phyloP scores from a whole-genome alignment of 2,888 invertebrate species.

The Oconnorella tubifera region DNA sequence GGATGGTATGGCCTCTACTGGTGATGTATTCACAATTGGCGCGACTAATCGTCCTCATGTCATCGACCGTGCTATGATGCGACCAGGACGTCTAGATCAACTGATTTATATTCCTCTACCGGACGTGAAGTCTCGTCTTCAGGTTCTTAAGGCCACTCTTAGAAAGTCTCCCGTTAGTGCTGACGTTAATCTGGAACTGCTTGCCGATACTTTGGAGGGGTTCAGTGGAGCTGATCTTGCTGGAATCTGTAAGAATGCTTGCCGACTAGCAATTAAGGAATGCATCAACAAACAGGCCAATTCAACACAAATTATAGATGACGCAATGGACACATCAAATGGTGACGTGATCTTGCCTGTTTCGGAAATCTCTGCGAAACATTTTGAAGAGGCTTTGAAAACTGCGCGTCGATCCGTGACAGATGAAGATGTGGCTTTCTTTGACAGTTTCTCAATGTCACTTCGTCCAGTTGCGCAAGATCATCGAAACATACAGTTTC shows the following conservation, averaged over 20 bases:
- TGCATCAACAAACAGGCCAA: conserved; percentile 81
- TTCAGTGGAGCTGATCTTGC: conserved; percentile 99
- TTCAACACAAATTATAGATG: too few relatives aligned
- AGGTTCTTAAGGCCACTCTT: conserved; percentile 90
- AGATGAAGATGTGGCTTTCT: too few relatives aligned
- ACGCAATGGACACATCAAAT: too few relatives aligned
- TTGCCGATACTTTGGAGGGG: conserved; percentile 74
- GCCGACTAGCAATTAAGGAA: conserved; percentile 97
- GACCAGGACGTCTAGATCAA: conserved; percentile 98
- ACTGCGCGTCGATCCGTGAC: too few relatives aligned
- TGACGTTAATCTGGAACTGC: conserved; percentile 78
- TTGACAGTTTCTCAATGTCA: too few relatives aligned
- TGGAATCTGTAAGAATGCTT: conserved; percentile 98
- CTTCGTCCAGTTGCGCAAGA: too few relatives aligned
- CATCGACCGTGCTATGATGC: conserved; percentile 96
- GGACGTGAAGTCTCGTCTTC: conserved; percentile 94
- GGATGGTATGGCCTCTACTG: conserved; percentile 99
- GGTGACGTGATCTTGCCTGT: too few relatives aligned
- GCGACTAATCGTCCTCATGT: conserved; percentile 87
- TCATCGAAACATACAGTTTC: too few relatives aligned
- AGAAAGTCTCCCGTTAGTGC: conserved; percentile 94
- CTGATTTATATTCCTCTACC: conserved; percentile 99
- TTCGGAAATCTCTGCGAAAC: too few relatives aligned
- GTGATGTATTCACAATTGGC: conserved; percentile 99
- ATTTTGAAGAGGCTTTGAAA: too few relatives aligned